Conservation (phyloP, 2,797 vertebrate species). For the Remorina albescens region DNA sequence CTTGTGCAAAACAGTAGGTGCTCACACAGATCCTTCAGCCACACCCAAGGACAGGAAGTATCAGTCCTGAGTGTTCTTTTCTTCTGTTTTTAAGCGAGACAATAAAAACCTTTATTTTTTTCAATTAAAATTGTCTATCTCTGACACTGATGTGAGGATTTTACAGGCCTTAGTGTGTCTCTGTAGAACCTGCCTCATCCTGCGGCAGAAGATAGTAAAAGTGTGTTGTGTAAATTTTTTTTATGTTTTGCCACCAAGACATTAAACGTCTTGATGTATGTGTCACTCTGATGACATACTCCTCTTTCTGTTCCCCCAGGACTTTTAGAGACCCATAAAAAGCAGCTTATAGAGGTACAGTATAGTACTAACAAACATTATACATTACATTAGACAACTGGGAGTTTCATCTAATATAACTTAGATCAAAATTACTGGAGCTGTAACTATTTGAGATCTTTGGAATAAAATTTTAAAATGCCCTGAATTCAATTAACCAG, state of each 20-base stretch:
- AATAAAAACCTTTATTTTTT: slow-evolving; percentile 12
- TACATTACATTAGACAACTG: slow-evolving; percentile 16
- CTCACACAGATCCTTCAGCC: neutral
- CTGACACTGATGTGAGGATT: slow-evolving; percentile 3
- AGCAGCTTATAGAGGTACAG: slow-evolving; percentile 15
- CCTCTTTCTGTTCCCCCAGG: slow-evolving; percentile 6
- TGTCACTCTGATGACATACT: slow-evolving; percentile 6
- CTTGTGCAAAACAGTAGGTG: neutral
- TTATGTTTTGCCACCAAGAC: slow-evolving; percentile 1
- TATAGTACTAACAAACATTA: slow-evolving; percentile 14
- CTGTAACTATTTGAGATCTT: too few species aligned
- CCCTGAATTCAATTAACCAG: neutral
- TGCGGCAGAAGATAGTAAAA: neutral
- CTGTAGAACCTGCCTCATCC: slow-evolving; percentile 1
- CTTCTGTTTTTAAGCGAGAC: neutral
- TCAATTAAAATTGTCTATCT: neutral
- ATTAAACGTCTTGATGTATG: slow-evolving; percentile 3
- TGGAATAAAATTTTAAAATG: neutral
- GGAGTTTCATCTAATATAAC: too few species aligned
- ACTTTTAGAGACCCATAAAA: slow-evolving; percentile 33
- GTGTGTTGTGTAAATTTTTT: neutral
- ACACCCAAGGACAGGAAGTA: neutral
- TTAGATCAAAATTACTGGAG: too few species aligned
- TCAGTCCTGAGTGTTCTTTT: neutral
- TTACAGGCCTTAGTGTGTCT: slow-evolving; percentile 9